These are phyloP conservation scores for Drosophila rhopaloa DNA, from an alignment of 1,140 invertebrate genomes.

Conservation along the genomic window DNA sequence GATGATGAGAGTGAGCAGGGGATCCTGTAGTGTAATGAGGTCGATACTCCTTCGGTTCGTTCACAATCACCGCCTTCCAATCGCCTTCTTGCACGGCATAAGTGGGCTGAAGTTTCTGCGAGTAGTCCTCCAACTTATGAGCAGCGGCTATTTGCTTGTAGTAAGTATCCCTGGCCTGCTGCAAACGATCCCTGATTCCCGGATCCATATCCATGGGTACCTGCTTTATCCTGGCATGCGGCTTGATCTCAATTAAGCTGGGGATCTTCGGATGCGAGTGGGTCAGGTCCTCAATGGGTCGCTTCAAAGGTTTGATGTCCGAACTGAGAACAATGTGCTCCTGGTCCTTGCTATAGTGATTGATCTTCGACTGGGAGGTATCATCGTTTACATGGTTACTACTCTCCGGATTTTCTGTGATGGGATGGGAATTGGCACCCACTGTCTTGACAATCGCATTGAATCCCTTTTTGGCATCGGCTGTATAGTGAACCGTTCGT, in stretches of 20 bases:
- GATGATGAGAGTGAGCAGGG: slow-evolving; percentile 42
- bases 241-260: slow-evolving; percentile 79
- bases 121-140: slow-evolving; percentile 53
- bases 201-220: slow-evolving; percentile 82
- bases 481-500: slow-evolving; percentile 87
- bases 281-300: slow-evolving; percentile 76
- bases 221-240: slow-evolving; percentile 79
- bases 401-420: slow-evolving; percentile 82
- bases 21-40: slow-evolving; percentile 56
- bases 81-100: slow-evolving; percentile 68
- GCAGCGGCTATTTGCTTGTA: slow-evolving; percentile 71
- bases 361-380: slow-evolving; percentile 83
- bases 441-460: slow-evolving; percentile 88
- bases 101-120: slow-evolving; percentile 51
- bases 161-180: slow-evolving; percentile 73
- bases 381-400: slow-evolving; percentile 63
- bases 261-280: slow-evolving; percentile 79
- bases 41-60: slow-evolving; percentile 69
- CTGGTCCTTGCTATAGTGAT: slow-evolving; percentile 84
- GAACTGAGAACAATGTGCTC: slow-evolving; percentile 83
- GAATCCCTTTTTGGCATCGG: slow-evolving; percentile 87
- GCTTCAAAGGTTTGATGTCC: slow-evolving; percentile 76
- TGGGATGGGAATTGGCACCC: slow-evolving; percentile 85
- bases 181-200: slow-evolving; percentile 64
- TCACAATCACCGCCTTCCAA: slow-evolving; percentile 76